Conservation (phyloP, 2,888 invertebrate genomes). For the Saturnia japonica region DNA sequence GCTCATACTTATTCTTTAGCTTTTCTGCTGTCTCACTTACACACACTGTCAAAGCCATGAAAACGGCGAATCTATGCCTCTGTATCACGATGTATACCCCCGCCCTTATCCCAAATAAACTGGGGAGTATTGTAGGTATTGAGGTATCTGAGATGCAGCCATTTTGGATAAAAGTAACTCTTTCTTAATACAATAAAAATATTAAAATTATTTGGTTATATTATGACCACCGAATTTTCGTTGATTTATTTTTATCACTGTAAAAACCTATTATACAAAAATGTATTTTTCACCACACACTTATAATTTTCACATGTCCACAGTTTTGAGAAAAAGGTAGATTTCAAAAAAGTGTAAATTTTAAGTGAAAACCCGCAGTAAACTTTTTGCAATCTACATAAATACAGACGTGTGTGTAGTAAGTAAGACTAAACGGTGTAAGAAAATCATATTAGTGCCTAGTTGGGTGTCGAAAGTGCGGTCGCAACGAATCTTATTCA, state of each 20-base stretch:
- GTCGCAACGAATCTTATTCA: conserved; percentile 55
- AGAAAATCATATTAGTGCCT: conserved; percentile 48
- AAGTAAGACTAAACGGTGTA: conserved; percentile 18
- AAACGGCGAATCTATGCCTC: conserved; percentile 77
- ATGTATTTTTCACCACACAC: too few relatives aligned
- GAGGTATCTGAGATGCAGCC: conserved; percentile 12
- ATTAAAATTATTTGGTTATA: not conserved
- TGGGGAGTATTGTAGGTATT: conserved; percentile 65
- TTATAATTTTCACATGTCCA: too few relatives aligned
- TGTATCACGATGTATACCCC: conserved; percentile 72
- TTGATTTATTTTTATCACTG: not conserved
- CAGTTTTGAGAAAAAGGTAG: too few relatives aligned
- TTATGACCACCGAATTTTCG: not conserved
- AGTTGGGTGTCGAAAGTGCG: conserved; percentile 46
- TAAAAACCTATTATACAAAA: too few relatives aligned
- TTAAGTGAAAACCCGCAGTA: not conserved
- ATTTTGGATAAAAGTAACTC: not conserved
- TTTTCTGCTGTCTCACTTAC: conserved; percentile 51
- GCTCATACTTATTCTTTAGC: conserved; percentile 50
- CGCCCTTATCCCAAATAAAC: conserved; percentile 77
- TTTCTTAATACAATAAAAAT: not conserved
- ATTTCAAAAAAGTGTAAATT: too few relatives aligned
- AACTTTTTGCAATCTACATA: conserved; percentile 22
- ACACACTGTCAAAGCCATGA: conserved; percentile 72
- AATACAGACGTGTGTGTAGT: conserved; percentile 12